Evolutionary conservation across 2,797 vertebrate species (phyloP).

Genomic region (Tinamus major): DNA sequence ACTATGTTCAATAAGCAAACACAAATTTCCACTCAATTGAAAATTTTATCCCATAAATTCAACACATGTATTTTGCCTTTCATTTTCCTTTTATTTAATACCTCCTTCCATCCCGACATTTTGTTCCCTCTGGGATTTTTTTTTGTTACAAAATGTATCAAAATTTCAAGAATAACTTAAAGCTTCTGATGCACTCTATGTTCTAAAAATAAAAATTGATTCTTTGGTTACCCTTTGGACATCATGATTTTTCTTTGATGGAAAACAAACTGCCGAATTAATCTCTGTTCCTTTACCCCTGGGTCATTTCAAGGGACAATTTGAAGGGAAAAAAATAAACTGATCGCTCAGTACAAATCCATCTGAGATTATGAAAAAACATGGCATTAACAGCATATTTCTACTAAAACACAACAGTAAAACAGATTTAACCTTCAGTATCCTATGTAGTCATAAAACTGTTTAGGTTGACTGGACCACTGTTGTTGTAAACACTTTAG

Average conservation of each 20-base stretch:
- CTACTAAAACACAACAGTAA: background rate
- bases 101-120: background rate
- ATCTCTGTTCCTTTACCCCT: conserved; percentile 22
- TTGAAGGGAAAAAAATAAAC: conserved; percentile 31
- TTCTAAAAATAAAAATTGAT: background rate
- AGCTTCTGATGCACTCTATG: background rate
- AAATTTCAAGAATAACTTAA: background rate
- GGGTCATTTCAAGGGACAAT: background rate
- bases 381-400: background rate
- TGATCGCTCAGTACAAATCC: conserved; percentile 13
- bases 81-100: background rate
- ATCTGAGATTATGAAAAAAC: conserved; percentile 17
- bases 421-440: conserved; percentile 44
- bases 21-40: background rate
- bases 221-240: background rate
- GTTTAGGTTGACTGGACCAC: background rate
- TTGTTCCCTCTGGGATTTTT: background rate
- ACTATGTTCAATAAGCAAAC: background rate
- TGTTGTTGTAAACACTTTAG: conserved; percentile 19
- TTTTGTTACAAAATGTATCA: background rate
- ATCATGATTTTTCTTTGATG: background rate
- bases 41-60: background rate
- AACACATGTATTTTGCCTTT: background rate
- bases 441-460: background rate
- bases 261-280: conserved; percentile 27